phyloP scores from a whole-genome alignment of 2,797 vertebrate species.

The Taenioides sp. region DNA sequence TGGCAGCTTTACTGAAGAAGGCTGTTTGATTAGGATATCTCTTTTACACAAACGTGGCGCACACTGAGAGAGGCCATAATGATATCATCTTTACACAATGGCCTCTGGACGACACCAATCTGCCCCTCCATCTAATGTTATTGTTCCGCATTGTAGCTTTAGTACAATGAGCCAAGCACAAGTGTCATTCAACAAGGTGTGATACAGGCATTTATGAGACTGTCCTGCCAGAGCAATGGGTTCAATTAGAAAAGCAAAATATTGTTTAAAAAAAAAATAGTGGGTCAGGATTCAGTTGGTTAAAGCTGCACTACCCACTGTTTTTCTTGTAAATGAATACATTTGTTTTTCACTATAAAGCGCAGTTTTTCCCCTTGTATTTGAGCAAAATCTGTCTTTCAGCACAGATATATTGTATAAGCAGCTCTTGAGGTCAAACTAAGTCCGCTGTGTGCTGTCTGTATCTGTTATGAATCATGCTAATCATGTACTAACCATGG shows the following conservation, averaged over 20 bases:
- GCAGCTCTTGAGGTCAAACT: too few relatives aligned
- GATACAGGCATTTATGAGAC: constrained; percentile 8
- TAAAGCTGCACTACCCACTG: background rate
- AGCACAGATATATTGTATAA: too few relatives aligned
- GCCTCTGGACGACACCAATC: constrained; percentile 1
- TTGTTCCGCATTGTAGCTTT: constrained; percentile 30
- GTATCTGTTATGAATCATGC: too few relatives aligned
- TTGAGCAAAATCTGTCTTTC: too few relatives aligned
- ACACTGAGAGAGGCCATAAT: constrained; percentile 34
- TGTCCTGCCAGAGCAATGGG: constrained; percentile 2
- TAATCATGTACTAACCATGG: too few relatives aligned
- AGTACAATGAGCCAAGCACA: constrained; percentile 30
- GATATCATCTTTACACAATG: constrained; percentile 35
- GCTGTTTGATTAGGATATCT: constrained; percentile 42
- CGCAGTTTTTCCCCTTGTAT: too few relatives aligned
- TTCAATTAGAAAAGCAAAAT: constrained; percentile 13
- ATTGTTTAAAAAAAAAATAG: background rate
- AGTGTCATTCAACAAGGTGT: constrained; percentile 35
- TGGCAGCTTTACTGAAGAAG: constrained; percentile 36
- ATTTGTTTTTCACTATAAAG: background rate
- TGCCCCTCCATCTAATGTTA: constrained; percentile 27
- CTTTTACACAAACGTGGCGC: constrained; percentile 34
- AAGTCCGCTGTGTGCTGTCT: too few relatives aligned
- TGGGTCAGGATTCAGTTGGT: background rate
- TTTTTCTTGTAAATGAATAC: background rate